These are phyloP conservation scores for Stichodactyla mertensii DNA, from an alignment of 64 coral and sea anemone genomes.

Conservation along the genomic window DNA sequence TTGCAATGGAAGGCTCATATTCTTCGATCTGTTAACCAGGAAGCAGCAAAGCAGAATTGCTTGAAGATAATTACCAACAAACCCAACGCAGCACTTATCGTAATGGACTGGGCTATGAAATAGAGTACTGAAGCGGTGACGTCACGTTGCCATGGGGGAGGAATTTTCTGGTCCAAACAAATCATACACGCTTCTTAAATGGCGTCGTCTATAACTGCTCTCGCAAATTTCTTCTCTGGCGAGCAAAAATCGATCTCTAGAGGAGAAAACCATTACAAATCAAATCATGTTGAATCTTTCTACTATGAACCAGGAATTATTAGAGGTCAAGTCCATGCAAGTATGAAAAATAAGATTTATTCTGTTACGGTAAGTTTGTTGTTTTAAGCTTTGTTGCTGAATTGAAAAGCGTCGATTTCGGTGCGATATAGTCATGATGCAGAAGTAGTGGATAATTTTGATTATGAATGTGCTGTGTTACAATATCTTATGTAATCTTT, in stretches of 20 bases:
- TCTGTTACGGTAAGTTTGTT: neutral
- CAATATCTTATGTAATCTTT: neutral
- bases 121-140: neutral
- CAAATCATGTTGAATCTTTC: neutral
- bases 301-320: slow-evolving; percentile 16
- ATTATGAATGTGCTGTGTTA: neutral
- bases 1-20: too few relatives aligned
- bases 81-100: too few relatives aligned
- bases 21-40: too few relatives aligned
- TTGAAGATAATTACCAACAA: too few relatives aligned
- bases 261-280: neutral
- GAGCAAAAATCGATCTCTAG: neutral
- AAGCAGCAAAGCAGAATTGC: too few relatives aligned
- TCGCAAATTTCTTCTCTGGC: slow-evolving; percentile 5
- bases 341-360: slow-evolving; percentile 8
- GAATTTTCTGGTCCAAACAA: neutral
- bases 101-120: too few relatives aligned
- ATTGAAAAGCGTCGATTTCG: neutral
- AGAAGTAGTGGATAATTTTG: neutral
- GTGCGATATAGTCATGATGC: neutral
- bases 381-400: neutral
- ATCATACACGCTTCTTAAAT: neutral
- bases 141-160: neutral
- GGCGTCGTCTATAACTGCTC: neutral
- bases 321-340: slow-evolving; percentile 2